Evolutionary conservation across 2,113 vertebrate genomes (phyloP).

Genomic region (Euleptes europaea): DNA sequence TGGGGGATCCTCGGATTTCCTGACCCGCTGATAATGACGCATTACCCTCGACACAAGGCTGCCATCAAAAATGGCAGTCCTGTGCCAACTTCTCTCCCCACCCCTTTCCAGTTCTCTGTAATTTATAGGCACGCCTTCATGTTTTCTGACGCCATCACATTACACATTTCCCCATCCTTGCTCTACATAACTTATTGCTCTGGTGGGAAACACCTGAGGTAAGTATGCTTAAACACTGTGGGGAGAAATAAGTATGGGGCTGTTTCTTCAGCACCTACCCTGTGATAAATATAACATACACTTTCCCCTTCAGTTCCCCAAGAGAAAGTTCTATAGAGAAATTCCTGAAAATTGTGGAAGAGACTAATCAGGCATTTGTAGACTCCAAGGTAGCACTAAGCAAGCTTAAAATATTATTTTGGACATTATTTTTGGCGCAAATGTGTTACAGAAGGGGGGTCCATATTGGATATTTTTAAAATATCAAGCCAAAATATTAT

Average conservation of each 20-base stretch:
- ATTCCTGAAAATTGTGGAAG: background rate
- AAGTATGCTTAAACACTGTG: background rate
- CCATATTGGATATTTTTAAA: background rate
- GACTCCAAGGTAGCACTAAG: background rate
- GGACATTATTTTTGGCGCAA: no score
- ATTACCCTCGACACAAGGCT: background rate
- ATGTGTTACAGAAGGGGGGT: no score
- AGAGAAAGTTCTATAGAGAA: background rate
- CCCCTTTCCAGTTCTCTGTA: background rate
- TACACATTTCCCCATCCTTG: no score
- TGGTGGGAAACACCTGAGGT: background rate
- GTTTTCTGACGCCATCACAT: no score
- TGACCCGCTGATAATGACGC: background rate
- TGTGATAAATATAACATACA: background rate
- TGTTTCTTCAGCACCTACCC: background rate
- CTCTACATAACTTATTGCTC: background rate
- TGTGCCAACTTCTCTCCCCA: background rate
- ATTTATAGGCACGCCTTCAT: background rate
- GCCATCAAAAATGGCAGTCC: background rate
- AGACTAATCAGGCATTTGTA: background rate
- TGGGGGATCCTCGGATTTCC: no score
- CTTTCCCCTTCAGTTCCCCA: background rate
- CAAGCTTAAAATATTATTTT: background rate
- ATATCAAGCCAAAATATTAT: background rate
- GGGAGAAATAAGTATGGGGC: background rate